These are phyloP conservation scores for Dicerorhinus sumatrensis DNA, from an alignment of 2,113 vertebrate species.

Conservation along the genomic window DNA sequence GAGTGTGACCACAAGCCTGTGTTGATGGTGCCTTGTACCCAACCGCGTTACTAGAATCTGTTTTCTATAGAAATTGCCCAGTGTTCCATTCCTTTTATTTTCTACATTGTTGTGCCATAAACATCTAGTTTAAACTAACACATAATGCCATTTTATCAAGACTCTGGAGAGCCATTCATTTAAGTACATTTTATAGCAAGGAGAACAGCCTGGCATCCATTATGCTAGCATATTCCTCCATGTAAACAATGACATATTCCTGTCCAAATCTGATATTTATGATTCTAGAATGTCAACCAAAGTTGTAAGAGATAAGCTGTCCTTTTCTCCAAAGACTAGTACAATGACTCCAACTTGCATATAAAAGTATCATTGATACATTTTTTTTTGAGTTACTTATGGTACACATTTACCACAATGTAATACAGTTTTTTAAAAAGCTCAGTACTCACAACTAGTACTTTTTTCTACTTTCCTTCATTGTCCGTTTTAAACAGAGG, in stretches of 20 bases:
- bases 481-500: neutral
- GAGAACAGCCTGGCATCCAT: neutral
- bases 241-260: constrained; percentile 36
- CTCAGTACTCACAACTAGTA: neutral
- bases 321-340: neutral
- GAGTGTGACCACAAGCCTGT: neutral
- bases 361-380: neutral
- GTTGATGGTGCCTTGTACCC: neutral
- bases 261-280: neutral
- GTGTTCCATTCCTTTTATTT: constrained; percentile 22
- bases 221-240: neutral
- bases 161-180: constrained; percentile 57
- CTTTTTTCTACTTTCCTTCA: neutral
- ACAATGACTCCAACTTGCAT: neutral
- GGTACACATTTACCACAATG: neutral
- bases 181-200: neutral
- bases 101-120: neutral
- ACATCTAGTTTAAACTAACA: constrained; percentile 46
- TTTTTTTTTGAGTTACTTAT: neutral
- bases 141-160: constrained; percentile 48
- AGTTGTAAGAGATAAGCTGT: neutral
- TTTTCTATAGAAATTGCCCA: neutral
- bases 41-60: neutral
- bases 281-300: constrained; percentile 21
- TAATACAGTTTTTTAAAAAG: neutral